Evolutionary conservation across 2,797 vertebrate species (phyloP), one percentile per base, ranked within the genome.

Genomic region (Limnodromus scolopaceus): DNA sequence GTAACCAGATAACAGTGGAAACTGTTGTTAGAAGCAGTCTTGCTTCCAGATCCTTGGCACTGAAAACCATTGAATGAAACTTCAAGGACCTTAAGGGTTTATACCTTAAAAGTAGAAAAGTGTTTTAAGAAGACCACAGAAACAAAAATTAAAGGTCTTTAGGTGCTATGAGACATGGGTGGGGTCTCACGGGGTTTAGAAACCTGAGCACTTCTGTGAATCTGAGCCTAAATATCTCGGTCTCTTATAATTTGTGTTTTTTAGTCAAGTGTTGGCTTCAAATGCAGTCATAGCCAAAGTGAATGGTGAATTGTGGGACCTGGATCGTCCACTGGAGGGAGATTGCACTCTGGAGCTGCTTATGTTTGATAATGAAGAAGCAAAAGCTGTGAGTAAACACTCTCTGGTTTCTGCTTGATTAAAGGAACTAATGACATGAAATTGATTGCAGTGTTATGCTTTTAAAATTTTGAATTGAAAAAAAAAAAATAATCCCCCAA

Each of bases 221-320:
- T 81, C 32, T 63, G 36, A 58, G 14, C 18, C 17, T 51, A 54
- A 88, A 25, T 81, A 17, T 65, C 74, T 51, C 69, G 32, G 10
- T 84, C 12, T 71, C 13, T 16, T 85, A 19, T 28, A 16, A 4
- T 51, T 75, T 93, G 38, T 83, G 58, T 7, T 84, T 53, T 38
- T 25, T 49, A 99, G 99, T 78, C 98, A 97, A 87, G 98, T 97
- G 19, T 97, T 99, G 82, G 99, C 99, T 13, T 99, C 99, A 74
- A 99, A 98, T 80, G 96, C 98, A 9, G 98, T 99, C 65, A 97
- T 99, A 75, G 99, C 99, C 32, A 99, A 98, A 72, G 99, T 99
- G 84, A 98, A 98, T 1, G 98, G 98, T 16, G 98, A 98, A 8
- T 64, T 99, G 11, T 99, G 99, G 99, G 99, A 99, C 92, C 96